Conservation (phyloP, 2,888 invertebrate species). For the Tribolium freemani region DNA sequence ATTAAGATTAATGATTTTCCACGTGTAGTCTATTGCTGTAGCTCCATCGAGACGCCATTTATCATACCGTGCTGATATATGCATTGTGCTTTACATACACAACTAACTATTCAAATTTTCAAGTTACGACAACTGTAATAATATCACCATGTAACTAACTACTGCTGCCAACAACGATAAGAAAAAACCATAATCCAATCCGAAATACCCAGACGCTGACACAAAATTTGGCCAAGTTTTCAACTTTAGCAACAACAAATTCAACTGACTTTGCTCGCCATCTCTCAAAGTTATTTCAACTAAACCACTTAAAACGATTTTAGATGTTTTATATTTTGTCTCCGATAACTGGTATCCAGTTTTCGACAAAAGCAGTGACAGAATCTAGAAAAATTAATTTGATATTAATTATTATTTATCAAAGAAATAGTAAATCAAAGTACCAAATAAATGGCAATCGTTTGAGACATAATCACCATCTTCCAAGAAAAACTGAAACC, state of each 20-base stretch:
- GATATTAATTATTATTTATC: neutral
- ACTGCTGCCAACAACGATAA: constrained; percentile 1
- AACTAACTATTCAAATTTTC: neutral
- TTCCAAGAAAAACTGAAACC: neutral
- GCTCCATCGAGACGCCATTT: constrained; percentile 36
- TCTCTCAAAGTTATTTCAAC: neutral
- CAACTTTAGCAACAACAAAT: neutral
- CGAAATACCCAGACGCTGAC: constrained; percentile 2
- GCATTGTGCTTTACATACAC: constrained; percentile 26
- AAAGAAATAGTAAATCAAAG: neutral
- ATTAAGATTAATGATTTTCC: constrained; percentile 42
- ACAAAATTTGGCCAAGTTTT: neutral
- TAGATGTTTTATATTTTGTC: neutral
- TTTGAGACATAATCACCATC: neutral
- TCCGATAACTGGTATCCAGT: neutral
- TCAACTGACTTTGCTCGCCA: neutral
- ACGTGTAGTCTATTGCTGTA: constrained; percentile 30
- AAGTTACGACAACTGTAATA: constrained; percentile 8
- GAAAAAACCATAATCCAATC: constrained; percentile 1
- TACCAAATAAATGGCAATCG: neutral
- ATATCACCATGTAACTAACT: neutral
- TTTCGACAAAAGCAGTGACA: neutral
- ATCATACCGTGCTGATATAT: constrained; percentile 29
- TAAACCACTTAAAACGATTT: neutral
- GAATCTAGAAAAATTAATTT: neutral